Percentiles rank a stretch among this genome's conserved stretches.
Conservation (phyloP, 2,797 vertebrate species). For the Pogoniulus pusillus region DNA sequence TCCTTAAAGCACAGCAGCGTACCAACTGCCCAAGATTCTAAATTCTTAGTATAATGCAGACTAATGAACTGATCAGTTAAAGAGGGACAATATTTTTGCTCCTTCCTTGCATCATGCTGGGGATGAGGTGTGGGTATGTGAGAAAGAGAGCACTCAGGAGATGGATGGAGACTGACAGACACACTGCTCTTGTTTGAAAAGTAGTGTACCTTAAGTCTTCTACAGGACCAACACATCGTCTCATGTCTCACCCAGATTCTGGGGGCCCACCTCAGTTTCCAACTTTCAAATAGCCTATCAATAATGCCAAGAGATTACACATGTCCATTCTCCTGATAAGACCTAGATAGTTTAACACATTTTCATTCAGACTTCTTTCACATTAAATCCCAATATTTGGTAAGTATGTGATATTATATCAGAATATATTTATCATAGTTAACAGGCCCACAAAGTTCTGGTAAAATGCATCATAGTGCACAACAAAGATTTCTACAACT, state of each 20-base stretch:
- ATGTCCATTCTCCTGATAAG: not conserved
- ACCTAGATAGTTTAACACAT: not conserved
- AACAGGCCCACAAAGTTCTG: not conserved
- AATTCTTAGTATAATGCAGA: not conserved
- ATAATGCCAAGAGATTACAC: not conserved
- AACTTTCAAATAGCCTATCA: not conserved
- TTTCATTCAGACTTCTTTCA: not conserved
- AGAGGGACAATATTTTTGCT: not conserved
- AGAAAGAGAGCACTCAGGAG: not conserved
- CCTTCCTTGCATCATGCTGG: not conserved
- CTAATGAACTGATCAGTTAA: fast-evolving
- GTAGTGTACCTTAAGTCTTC: fast-evolving
- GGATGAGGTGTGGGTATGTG: no score
- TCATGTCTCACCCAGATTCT: not conserved
- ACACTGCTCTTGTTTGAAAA: not conserved
- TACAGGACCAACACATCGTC: no score
- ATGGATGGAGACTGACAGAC: not conserved
- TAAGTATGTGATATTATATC: not conserved
- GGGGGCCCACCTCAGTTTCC: not conserved
- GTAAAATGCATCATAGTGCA: not conserved
- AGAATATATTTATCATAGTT: not conserved
- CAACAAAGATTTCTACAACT: not conserved
- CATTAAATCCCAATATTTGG: not conserved
- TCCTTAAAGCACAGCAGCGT: not conserved
- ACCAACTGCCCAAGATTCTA: not conserved